Conservation (phyloP, 2,113 vertebrate species). For the Rutilus rutilus region DNA sequence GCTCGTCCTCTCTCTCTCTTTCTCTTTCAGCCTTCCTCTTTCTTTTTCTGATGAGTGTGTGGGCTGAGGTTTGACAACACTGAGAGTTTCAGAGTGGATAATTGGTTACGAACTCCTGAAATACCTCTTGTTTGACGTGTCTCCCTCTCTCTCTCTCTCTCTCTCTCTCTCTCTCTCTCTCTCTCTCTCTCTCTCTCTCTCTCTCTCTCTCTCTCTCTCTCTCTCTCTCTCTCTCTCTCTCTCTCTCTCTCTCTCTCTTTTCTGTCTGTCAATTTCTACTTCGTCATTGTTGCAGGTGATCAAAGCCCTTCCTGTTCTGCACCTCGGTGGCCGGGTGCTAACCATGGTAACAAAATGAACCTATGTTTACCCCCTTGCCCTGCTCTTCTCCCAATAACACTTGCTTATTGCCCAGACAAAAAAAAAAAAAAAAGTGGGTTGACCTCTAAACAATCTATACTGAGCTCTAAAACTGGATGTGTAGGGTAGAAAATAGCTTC, state of each 20-base stretch:
- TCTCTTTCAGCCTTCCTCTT: conserved; percentile 34
- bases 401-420: conserved; percentile 47
- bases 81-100: conserved; percentile 60
- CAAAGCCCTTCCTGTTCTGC: conserved; percentile 79
- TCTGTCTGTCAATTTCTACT: conserved; percentile 52
- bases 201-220: conserved; percentile 62
- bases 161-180: conserved; percentile 40
- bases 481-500: background rate
- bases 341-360: conserved; percentile 80
- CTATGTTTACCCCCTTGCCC: conserved; percentile 68
- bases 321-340: conserved; percentile 80
- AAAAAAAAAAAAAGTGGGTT: conserved; percentile 57
- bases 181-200: conserved; percentile 43
- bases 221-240: conserved; percentile 62
- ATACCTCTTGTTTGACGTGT: conserved; percentile 67
- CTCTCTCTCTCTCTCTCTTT: conserved; percentile 60
- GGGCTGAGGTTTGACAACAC: conserved; percentile 54
- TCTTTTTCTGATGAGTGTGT: conserved; percentile 47
- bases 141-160: conserved; percentile 62
- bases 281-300: conserved; percentile 77
- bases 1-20: conserved; percentile 8
- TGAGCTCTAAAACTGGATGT: conserved; percentile 50
- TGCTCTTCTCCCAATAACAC: conserved; percentile 58
- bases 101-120: conserved; percentile 63
- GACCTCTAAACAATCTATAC: conserved; percentile 56